phyloP scores from a whole-genome alignment of 2,888 invertebrate species.

The Dicyrtoma fusca region DNA sequence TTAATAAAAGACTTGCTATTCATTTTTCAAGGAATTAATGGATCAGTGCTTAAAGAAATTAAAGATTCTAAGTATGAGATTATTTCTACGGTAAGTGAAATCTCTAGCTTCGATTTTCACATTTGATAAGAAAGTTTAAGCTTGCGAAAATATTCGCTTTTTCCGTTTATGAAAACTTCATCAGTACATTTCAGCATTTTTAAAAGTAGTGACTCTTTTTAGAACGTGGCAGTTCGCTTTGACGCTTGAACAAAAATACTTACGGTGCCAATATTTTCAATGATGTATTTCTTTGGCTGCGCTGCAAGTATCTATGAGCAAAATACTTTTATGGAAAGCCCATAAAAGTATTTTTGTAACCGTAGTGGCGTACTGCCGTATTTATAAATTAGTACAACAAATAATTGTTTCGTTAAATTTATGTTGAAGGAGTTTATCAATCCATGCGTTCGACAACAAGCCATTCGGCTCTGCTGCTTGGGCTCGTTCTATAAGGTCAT shows the following conservation, averaged over 20 bases:
- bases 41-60: constrained; percentile 72
- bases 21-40: constrained; percentile 85
- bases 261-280: too few species aligned
- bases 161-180: not conserved
- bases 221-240: too few species aligned
- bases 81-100: constrained; percentile 31
- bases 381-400: too few species aligned
- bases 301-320: too few species aligned
- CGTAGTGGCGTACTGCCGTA: too few species aligned
- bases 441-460: constrained; percentile 67
- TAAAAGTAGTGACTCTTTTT: not conserved
- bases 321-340: too few species aligned
- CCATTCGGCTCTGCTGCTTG: constrained; percentile 78
- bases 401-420: constrained; percentile 7
- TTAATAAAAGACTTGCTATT: constrained; percentile 73
- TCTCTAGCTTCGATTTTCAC: not conserved
- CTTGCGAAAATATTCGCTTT: too few species aligned
- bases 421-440: constrained; percentile 59
- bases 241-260: too few species aligned
- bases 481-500: constrained; percentile 84
- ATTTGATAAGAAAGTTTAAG: not conserved
- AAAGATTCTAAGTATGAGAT: constrained; percentile 58
- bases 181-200: not conserved
- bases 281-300: too few species aligned
- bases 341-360: too few species aligned